Evolutionary conservation across 2,113 vertebrate genomes (phyloP), one percentile per base, ranked within the genome.

Genomic region (Myxocyprinus asiaticus): DNA sequence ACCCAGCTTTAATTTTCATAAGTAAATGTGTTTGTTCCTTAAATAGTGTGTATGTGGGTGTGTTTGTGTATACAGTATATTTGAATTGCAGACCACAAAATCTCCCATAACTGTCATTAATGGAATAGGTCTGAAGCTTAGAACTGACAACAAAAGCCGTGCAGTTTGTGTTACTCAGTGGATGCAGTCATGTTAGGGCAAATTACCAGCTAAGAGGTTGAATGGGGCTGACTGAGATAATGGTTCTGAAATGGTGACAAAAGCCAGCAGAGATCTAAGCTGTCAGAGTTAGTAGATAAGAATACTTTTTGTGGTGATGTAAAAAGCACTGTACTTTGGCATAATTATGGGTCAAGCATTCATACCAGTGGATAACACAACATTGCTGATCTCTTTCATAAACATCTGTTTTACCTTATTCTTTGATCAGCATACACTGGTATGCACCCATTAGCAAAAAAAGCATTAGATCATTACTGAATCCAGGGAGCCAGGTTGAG

Each of bases 161-260:
- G 15, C 8, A 9, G 53, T 70, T 65, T 69, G 70, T 45, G 58
- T 70, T 53, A 50, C 62, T 75, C 62, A 14, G 12, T 12, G 44
- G 64, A 8, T 53, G 5, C 58, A 53, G 81, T 65, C 45, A 55
- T 5, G 6, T 42, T 17, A 63, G 65, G 56, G 48, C 45, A 48
- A 58, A 56, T 59, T 9, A 61, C 59, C 66, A 22, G 17, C 42
- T 67, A 11, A 56, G 14, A 76, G 75, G 61, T 15, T 77, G 15
- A 73, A 44, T 45, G 42, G 47, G 47, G 65, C 59, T 50, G 50
- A 61, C 62, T 45, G 79, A 43, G 63, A 81, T 76, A 43, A 75
- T 80, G 64, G 55, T 81, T 75, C 12, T 68, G 50, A 76, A 76
- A 65, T 3, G 43, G 64, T 22, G 55, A 71, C 67, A 79, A 79